Evolutionary conservation across 2,113 vertebrate species (phyloP).

Genomic region (Meles meles): DNA sequence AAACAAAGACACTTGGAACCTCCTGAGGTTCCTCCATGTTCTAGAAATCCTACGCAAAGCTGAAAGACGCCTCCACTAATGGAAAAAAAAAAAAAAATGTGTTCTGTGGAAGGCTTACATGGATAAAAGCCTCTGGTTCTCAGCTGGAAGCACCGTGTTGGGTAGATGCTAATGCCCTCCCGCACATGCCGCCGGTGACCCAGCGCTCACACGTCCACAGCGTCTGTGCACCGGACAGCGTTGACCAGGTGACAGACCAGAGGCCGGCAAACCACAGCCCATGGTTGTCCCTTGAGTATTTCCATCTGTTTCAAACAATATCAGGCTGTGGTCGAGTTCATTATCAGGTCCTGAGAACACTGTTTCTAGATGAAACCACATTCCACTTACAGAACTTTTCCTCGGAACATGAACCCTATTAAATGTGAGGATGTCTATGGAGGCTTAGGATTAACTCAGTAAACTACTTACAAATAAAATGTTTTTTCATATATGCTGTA

Average conservation of each 20-base stretch:
- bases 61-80: neutral
- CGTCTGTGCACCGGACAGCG: neutral
- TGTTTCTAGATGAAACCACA: neutral
- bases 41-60: neutral
- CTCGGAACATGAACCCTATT: neutral
- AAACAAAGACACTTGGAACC: neutral
- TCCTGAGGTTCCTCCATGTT: neutral
- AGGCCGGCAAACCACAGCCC: neutral
- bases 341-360: neutral
- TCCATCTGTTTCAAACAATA: neutral
- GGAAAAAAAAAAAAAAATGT: neutral
- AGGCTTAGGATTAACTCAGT: neutral
- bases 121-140: neutral
- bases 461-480: neutral
- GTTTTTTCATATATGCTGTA: neutral
- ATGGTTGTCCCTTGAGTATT: rapidly evolving
- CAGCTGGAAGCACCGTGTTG: neutral
- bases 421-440: too few relatives aligned
- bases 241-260: neutral
- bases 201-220: rapidly evolving
- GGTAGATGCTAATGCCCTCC: neutral
- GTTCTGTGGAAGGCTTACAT: neutral
- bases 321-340: rapidly evolving
- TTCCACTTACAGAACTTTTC: neutral
- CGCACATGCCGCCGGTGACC: rapidly evolving